Evolutionary conservation across 92 coral and sea anemone genomes (phyloP), one percentile per base, ranked within the genome.

Genomic region (Palythoa caribaeorum): DNA sequence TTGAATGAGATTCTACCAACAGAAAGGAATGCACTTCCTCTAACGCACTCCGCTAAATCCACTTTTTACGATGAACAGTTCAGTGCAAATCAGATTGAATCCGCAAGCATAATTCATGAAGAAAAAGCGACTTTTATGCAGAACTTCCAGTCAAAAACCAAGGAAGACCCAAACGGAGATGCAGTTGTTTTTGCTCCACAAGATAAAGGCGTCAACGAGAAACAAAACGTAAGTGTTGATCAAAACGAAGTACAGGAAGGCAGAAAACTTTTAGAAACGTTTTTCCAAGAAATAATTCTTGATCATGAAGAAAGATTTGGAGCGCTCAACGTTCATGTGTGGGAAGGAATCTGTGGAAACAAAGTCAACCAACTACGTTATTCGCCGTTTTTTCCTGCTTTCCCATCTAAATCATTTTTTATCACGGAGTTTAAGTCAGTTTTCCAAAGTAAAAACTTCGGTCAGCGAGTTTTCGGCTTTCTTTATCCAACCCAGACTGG

Each of bases 331-430:
- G 94, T 93, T 20, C 96, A 94, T 71, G 87, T 92, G 4, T 94
- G 98, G 98, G 95, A 93, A 38, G 93, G 94, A 13, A 93, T 94
- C 38, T 94, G 98, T 70, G 98, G 98, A 6, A 88, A 92, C 39
- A 81, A 93, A 63, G 93, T 94, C 55, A 94, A 93, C 11, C 98
- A 94, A 71, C 94, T 94, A 20, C 94, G 98, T 11, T 92, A 89
- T 76, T 94, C 98, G 7, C 98, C 98, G 17, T 80, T 94, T 50
- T 94, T 94, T 87, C 98, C 98, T 52, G 92, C 94, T 66, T 94
- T 94, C 77, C 98, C 98, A 47, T 93, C 79, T 38, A 78, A 57
- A 59, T 88, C 90, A 1, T 90, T 85, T 65, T 86, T 88, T 76
- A 68, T 88, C 19, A 55, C 85, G 38, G 90, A 91, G 9, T 94